phyloP scores from a whole-genome alignment of 2,797 vertebrate genomes.

The Pampus argenteus region DNA sequence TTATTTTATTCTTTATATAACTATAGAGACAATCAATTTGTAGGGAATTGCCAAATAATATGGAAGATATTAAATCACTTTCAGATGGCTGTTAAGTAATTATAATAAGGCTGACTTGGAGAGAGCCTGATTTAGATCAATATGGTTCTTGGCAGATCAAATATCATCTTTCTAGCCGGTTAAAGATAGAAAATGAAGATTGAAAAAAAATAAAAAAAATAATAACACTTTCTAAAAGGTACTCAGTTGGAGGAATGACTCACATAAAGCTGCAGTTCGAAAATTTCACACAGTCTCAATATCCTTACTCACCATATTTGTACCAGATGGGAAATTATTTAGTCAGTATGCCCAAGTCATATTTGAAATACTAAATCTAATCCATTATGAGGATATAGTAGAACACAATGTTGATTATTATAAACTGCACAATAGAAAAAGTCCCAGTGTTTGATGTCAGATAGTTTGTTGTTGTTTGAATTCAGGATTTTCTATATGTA shows the following conservation, averaged over 20 bases:
- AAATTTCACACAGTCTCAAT: neutral
- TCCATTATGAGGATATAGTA: neutral
- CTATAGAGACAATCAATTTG: neutral
- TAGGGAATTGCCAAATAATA: neutral
- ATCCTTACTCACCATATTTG: conserved; percentile 1
- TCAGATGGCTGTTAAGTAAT: neutral
- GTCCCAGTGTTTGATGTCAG: neutral
- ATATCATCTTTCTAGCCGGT: neutral
- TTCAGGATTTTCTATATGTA: no score
- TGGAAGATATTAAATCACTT: neutral
- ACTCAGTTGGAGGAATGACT: neutral
- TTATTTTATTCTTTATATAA: neutral
- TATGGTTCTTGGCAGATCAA: no score
- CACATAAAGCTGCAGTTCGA: neutral
- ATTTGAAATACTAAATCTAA: conserved; percentile 2
- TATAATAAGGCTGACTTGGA: neutral
- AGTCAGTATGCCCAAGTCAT: neutral
- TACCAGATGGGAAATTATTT: conserved; percentile 3
- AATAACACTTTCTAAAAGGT: neutral
- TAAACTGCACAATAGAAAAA: neutral
- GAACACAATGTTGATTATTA: neutral
- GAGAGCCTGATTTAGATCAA: neutral
- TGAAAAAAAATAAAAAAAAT: neutral
- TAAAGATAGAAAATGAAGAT: neutral
- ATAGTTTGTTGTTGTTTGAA: no score